A percentile compares a stretch with the other conserved stretches of the same genome.
Evolutionary conservation across 2,888 invertebrate genomes (phyloP).

Genomic region (Drosophila colorata): DNA sequence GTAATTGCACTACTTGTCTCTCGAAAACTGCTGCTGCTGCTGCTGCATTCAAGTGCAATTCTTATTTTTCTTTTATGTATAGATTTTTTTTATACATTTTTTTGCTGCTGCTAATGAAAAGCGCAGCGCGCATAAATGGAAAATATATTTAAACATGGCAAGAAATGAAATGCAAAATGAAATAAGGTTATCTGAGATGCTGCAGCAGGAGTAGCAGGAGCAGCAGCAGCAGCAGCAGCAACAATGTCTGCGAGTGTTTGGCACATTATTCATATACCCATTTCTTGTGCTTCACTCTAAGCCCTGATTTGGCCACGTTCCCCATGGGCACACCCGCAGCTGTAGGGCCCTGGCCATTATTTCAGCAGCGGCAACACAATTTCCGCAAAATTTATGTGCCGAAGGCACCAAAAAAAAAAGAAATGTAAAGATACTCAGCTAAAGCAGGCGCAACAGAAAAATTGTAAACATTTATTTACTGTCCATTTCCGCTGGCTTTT

Average conservation of each 20-base stretch:
- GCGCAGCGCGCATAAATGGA: constrained; percentile 39
- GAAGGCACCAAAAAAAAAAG: constrained; percentile 26
- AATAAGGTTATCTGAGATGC: constrained; percentile 40
- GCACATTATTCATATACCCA: constrained; percentile 64
- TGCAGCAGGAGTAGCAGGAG: constrained; percentile 19
- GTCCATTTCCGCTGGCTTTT: constrained; percentile 77
- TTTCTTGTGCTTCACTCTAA: constrained; percentile 47
- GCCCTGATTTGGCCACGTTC: constrained; percentile 52
- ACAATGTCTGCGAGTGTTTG: constrained; percentile 35
- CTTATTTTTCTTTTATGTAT: constrained; percentile 28
- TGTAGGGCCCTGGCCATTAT: constrained; percentile 49
- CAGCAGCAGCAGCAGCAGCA: constrained; percentile 21
- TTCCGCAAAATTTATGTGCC: constrained; percentile 72
- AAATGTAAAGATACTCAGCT: constrained; percentile 27
- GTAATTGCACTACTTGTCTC: constrained; percentile 78
- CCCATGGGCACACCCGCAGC: constrained; percentile 22
- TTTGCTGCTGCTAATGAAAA: constrained; percentile 48
- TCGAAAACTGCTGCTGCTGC: constrained; percentile 35
- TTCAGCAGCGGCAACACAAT: constrained; percentile 62
- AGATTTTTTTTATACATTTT: constrained; percentile 7
- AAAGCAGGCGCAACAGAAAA: constrained; percentile 59
- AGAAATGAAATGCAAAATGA: constrained; percentile 13
- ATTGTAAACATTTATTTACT: constrained; percentile 82
- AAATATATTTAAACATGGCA: constrained; percentile 28
- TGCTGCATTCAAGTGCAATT: constrained; percentile 64